These are phyloP conservation scores for Chondrilla cf. caribensis DNA, from an alignment of 37 sponge, comb jelly and placozoan genomes.

Conservation along the genomic window DNA sequence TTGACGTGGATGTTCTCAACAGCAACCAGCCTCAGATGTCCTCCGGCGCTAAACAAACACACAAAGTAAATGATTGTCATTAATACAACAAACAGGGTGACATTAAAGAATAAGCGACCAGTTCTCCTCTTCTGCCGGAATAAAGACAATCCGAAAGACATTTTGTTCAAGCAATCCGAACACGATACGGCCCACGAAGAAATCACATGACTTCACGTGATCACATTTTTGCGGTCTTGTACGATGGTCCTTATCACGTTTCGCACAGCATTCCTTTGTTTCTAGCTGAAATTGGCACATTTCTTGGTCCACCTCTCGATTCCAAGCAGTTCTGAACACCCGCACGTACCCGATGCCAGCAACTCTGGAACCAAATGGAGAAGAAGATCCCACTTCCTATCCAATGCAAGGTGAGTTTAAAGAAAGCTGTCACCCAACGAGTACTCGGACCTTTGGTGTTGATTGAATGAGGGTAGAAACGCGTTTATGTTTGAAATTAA, in stretches of 20 bases:
- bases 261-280: background rate
- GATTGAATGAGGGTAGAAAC: too few species aligned
- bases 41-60: background rate
- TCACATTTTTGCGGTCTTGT: slow-evolving; percentile 2
- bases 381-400: background rate
- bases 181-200: too few species aligned
- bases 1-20: background rate
- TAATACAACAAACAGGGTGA: background rate
- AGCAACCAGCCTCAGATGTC: background rate
- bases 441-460: too few species aligned
- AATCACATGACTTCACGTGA: slow-evolving; percentile 11
- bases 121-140: too few species aligned
- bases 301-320: too few species aligned
- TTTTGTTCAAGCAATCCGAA: too few species aligned
- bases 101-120: too few species aligned
- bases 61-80: background rate
- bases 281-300: too few species aligned
- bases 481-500: too few species aligned
- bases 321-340: background rate
- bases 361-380: background rate
- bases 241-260: too few species aligned
- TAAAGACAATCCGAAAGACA: too few species aligned
- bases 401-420: background rate
- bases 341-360: slow-evolving; percentile 7
- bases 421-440: too few species aligned